Evolutionary conservation across 2,888 invertebrate genomes (phyloP).

Genomic region (Eueremaeus valkanovi): DNA sequence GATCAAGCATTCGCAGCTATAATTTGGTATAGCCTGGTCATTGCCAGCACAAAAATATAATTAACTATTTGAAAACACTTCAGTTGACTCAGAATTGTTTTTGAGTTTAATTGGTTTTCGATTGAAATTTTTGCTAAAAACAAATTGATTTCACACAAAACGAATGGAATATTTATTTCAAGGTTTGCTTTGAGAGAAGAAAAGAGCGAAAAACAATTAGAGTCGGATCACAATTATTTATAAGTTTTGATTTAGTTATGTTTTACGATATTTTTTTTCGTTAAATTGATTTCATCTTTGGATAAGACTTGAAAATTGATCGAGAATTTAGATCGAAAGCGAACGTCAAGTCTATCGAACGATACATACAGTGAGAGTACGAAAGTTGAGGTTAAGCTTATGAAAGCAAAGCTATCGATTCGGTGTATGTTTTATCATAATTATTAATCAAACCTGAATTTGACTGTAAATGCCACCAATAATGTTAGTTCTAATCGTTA

Average conservation of each 20-base stretch:
- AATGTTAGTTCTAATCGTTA: constrained; percentile 30
- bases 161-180: not conserved
- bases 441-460: constrained; percentile 19
- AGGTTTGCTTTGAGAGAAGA: not conserved
- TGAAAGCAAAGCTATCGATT: not conserved
- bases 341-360: not conserved
- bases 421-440: not conserved
- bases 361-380: too few species aligned
- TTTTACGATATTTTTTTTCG: constrained; percentile 13
- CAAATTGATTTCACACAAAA: constrained; percentile 18
- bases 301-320: constrained; percentile 18
- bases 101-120: not conserved
- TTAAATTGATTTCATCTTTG: not conserved
- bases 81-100: too few species aligned
- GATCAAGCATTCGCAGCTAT: too few species aligned
- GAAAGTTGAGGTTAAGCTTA: not conserved
- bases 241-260: not conserved
- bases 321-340: not conserved
- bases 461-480: constrained; percentile 30
- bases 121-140: constrained; percentile 5
- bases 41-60: too few species aligned
- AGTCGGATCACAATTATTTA: not conserved
- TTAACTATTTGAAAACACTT: not conserved
- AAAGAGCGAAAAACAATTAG: constrained; percentile 18
- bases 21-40: too few species aligned